Percentiles rank a stretch among this genome's conserved stretches.
Evolutionary conservation across 1,140 invertebrate genomes (phyloP).

Genomic region (Drosophila trapezifrons): DNA sequence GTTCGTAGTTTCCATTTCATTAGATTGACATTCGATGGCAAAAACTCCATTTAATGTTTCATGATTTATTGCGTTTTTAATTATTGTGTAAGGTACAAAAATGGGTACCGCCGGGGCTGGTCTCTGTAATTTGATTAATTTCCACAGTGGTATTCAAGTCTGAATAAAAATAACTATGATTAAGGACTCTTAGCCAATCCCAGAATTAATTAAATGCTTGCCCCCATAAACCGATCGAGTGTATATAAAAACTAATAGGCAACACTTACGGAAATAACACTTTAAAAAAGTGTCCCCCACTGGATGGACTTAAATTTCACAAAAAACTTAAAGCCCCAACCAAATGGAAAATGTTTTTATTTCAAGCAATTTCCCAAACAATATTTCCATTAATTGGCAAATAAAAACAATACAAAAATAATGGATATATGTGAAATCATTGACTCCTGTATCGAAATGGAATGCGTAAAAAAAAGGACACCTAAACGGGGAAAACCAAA

Average conservation of each 20-base stretch:
- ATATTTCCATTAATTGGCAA: conserved; percentile 73
- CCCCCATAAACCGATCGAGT: conserved; percentile 1
- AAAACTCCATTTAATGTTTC: conserved; percentile 42
- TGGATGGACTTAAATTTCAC: conserved; percentile 20
- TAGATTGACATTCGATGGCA: conserved; percentile 33
- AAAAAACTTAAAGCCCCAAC: conserved; percentile 52
- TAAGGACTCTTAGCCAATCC: background rate
- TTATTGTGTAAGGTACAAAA: conserved; percentile 32
- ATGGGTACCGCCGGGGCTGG: background rate
- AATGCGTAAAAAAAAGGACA: conserved; percentile 33
- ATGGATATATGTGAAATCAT: conserved; percentile 22
- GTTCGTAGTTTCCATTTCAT: conserved; percentile 41
- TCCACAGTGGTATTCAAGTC: conserved; percentile 5
- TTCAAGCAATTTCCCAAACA: conserved; percentile 58
- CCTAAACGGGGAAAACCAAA: conserved; percentile 29
- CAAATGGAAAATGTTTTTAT: conserved; percentile 50
- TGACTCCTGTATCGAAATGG: conserved; percentile 23
- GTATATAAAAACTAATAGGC: conserved; percentile 34
- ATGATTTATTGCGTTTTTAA: conserved; percentile 75
- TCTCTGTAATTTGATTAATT: conserved; percentile 50
- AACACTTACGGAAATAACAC: conserved; percentile 46
- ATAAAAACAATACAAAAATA: conserved; percentile 46
- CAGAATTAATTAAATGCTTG: conserved; percentile 18
- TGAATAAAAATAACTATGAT: conserved; percentile 2
- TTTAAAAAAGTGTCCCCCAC: conserved; percentile 22